Evolutionary conservation across 2,888 invertebrate species (phyloP).

Genomic region (Acronicta aceris): DNA sequence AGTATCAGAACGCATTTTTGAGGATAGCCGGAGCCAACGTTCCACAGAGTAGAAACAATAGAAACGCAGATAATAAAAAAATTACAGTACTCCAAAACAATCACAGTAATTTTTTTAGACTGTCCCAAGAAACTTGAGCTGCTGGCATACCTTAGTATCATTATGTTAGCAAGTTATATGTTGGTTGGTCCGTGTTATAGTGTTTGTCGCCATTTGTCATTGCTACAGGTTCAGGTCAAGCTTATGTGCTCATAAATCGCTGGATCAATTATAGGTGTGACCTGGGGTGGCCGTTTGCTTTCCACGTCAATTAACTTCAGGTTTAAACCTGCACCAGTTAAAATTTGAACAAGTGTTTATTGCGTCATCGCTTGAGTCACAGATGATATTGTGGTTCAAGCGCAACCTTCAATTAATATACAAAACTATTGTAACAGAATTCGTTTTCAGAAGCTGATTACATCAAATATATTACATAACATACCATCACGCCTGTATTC

Average conservation of each 20-base stretch:
- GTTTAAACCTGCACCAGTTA: conserved; percentile 10
- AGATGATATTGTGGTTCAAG: too few relatives aligned
- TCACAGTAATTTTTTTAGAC: not conserved
- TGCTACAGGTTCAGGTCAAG: conserved; percentile 50
- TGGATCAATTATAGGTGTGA: conserved; percentile 39
- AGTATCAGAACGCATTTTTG: too few relatives aligned
- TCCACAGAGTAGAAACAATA: not conserved
- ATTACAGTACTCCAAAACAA: not conserved
- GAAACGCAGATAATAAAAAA: too few relatives aligned
- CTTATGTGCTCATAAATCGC: conserved; percentile 50
- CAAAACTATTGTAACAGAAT: too few relatives aligned
- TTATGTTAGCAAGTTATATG: conserved; percentile 28
- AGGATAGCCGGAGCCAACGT: not conserved
- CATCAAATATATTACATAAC: too few relatives aligned
- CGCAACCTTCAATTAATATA: too few relatives aligned
- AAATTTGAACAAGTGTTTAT: too few relatives aligned
- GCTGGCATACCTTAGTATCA: conserved; percentile 11
- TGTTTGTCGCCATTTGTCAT: conserved; percentile 53
- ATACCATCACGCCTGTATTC: too few relatives aligned
- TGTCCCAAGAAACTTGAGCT: conserved; percentile 14
- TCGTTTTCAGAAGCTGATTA: too few relatives aligned
- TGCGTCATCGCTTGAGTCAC: too few relatives aligned
- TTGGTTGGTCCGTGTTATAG: conserved; percentile 30
- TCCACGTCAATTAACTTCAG: conserved; percentile 40
- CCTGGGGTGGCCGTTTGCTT: conserved; percentile 36